These are phyloP conservation scores for Drosophila austrosaltans DNA, from an alignment of 2,888 invertebrate species.

Conservation along the genomic window DNA sequence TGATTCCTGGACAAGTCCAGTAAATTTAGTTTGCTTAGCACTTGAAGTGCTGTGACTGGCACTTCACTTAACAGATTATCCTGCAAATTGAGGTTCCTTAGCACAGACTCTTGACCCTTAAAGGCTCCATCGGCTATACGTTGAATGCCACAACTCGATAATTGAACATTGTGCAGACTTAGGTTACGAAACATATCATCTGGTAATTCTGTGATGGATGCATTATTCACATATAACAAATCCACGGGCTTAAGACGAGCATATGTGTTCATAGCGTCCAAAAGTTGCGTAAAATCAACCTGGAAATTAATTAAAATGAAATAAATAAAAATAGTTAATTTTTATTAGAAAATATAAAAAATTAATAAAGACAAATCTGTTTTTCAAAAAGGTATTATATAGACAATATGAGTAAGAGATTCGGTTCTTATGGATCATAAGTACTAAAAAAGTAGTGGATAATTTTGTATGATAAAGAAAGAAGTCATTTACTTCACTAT, in stretches of 20 bases:
- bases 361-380: too few relatives aligned
- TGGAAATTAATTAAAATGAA: constrained; percentile 68
- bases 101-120: constrained; percentile 90
- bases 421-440: too few relatives aligned
- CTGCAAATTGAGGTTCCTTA: constrained; percentile 93
- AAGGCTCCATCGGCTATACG: constrained; percentile 90
- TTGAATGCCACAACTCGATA: constrained; percentile 91
- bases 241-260: constrained; percentile 89
- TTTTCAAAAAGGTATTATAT: too few relatives aligned
- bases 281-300: constrained; percentile 91
- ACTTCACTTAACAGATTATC: constrained; percentile 92
- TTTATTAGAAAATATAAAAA: too few relatives aligned
- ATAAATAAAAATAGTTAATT: background rate
- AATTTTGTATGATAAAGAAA: too few relatives aligned
- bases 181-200: constrained; percentile 89
- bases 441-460: too few relatives aligned
- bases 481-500: too few relatives aligned
- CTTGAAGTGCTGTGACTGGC: constrained; percentile 89
- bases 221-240: constrained; percentile 94
- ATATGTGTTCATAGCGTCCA: constrained; percentile 89
- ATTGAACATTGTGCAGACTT: constrained; percentile 91
- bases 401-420: too few relatives aligned
- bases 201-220: constrained; percentile 88
- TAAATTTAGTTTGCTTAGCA: constrained; percentile 88
- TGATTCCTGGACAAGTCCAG: constrained; percentile 93